These are phyloP conservation scores for Teleiodes luculella DNA, from an alignment of 2,888 invertebrate genomes.

Conservation along the genomic window DNA sequence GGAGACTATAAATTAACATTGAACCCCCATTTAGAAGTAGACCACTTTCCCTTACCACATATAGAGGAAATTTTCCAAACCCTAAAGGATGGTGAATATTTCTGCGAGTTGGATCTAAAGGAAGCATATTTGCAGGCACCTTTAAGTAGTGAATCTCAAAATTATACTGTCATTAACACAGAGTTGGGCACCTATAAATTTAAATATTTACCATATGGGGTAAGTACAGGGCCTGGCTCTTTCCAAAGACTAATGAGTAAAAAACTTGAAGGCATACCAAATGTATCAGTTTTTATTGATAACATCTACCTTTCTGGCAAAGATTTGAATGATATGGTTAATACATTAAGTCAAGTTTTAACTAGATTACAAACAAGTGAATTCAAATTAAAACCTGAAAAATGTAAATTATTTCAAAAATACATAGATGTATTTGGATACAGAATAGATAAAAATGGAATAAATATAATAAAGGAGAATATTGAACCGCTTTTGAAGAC, in stretches of 20 bases:
- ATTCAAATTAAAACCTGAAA: constrained; percentile 15
- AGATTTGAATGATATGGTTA: background rate
- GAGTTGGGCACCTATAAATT: constrained; percentile 20
- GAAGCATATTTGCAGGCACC: constrained; percentile 24
- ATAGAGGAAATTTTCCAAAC: constrained; percentile 4
- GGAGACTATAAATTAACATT: constrained; percentile 27
- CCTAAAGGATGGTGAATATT: constrained; percentile 16
- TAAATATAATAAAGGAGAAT: background rate
- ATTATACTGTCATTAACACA: constrained; percentile 18
- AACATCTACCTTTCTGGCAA: constrained; percentile 10
- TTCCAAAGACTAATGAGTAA: constrained; percentile 22
- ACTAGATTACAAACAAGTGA: background rate
- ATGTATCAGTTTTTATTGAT: constrained; percentile 16
- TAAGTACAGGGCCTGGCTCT: constrained; percentile 18
- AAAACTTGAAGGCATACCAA: constrained; percentile 12
- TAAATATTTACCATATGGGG: constrained; percentile 18
- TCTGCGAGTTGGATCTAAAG: constrained; percentile 23
- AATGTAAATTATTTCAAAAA: constrained; percentile 14
- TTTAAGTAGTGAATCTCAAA: constrained; percentile 13
- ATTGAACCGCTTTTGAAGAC: background rate
- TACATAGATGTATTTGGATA: constrained; percentile 14
- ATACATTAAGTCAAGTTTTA: constrained; percentile 1
- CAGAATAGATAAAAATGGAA: constrained; percentile 1
- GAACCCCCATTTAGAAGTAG: constrained; percentile 19
- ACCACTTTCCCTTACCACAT: constrained; percentile 2